Percentiles rank a stretch among this genome's conserved stretches.
These are phyloP conservation scores for Apostichopus californicus DNA, from an alignment of 35 echinoderm and acorn worm species.

Conservation along the genomic window DNA sequence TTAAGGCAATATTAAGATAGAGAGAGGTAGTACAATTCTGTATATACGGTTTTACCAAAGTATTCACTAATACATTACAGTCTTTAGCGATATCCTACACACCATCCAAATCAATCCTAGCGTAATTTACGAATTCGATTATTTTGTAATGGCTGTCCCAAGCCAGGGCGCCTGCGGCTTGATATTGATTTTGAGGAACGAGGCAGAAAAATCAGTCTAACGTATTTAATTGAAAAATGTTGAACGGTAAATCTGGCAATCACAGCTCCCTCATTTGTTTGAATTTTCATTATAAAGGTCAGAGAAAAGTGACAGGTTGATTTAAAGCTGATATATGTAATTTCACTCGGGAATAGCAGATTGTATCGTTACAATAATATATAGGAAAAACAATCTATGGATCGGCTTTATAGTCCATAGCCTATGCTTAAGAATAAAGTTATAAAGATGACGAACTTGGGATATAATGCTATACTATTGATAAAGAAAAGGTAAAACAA, in stretches of 20 bases:
- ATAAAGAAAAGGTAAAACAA: too few species aligned
- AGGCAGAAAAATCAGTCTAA: conserved; percentile 36
- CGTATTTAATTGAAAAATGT: conserved; percentile 37
- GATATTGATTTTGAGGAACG: conserved; percentile 30
- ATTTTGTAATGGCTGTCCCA: conserved; percentile 20
- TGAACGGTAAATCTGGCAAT: conserved; percentile 9
- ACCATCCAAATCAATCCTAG: neutral
- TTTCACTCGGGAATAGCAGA: neutral
- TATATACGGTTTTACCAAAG: too few species aligned
- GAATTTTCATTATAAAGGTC: too few species aligned
- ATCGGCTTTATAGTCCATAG: neutral
- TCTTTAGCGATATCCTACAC: too few species aligned
- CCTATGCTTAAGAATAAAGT: neutral
- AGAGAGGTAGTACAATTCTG: too few species aligned
- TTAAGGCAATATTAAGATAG: too few species aligned
- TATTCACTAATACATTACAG: too few species aligned
- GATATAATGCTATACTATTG: too few species aligned
- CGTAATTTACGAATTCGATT: conserved; percentile 10
- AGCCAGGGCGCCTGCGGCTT: neutral
- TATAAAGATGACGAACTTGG: neutral
- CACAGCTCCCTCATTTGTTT: neutral
- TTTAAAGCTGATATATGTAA: neutral
- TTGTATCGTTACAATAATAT: neutral
- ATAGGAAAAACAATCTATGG: neutral
- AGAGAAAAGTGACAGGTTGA: too few species aligned